Conservation (phyloP, 2,888 invertebrate genomes). For the Alentia gelatinosa region DNA sequence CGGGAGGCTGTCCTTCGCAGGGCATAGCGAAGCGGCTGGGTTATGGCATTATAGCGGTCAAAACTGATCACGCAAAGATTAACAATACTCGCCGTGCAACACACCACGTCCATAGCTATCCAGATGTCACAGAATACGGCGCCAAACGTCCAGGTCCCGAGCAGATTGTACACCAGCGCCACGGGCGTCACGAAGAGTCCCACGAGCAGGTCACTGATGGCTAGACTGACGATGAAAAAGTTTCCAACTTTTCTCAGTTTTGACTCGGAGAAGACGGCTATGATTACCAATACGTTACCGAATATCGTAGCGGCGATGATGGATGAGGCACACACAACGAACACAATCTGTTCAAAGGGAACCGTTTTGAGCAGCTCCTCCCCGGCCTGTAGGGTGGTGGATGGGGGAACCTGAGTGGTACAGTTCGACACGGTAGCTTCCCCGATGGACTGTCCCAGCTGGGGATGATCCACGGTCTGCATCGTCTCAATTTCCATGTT, state of each 20-base stretch:
- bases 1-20: conserved; percentile 94
- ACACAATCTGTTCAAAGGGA: conserved; percentile 26
- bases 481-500: conserved; percentile 18
- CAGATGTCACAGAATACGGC: conserved; percentile 81
- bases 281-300: conserved; percentile 82
- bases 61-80: conserved; percentile 83
- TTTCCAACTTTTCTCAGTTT: conserved; percentile 83
- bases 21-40: conserved; percentile 95
- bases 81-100: conserved; percentile 83
- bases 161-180: conserved; percentile 79
- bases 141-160: conserved; percentile 76
- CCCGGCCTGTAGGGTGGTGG: neutral
- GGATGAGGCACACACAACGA: conserved; percentile 63
- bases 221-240: conserved; percentile 81
- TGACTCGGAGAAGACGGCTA: conserved; percentile 81
- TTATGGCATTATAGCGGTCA: conserved; percentile 82
- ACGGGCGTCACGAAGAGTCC: conserved; percentile 82
- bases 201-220: conserved; percentile 82
- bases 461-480: neutral
- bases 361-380: conserved; percentile 9
- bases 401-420: neutral
- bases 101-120: conserved; percentile 82
- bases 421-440: neutral
- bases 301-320: conserved; percentile 81
- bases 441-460: neutral